Conservation (phyloP, 1,140 invertebrate species). For the Dryas iulia region DNA sequence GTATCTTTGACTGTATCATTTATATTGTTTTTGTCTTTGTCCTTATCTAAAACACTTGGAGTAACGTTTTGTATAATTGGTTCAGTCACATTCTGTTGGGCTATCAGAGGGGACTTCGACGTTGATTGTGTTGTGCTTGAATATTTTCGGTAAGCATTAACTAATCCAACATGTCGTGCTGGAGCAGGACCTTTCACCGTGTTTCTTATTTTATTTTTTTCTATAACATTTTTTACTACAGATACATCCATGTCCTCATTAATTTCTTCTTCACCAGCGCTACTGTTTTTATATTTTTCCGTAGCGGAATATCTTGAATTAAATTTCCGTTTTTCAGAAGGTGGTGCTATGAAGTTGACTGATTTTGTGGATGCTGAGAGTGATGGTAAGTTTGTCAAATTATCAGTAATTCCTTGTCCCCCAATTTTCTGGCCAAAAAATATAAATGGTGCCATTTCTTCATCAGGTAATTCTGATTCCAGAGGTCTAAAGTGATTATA, state of each 20-base stretch:
- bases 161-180: slow-evolving; percentile 66
- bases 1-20: slow-evolving; percentile 38
- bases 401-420: slow-evolving; percentile 62
- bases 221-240: slow-evolving; percentile 78
- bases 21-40: slow-evolving; percentile 36
- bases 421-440: slow-evolving; percentile 85
- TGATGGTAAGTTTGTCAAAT: slow-evolving; percentile 69
- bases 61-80: slow-evolving; percentile 50
- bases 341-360: slow-evolving; percentile 73
- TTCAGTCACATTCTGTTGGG: slow-evolving; percentile 56
- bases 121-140: slow-evolving; percentile 58
- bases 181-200: slow-evolving; percentile 75
- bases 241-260: slow-evolving; percentile 80
- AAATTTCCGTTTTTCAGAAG: slow-evolving; percentile 77
- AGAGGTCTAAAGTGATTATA: slow-evolving; percentile 84
- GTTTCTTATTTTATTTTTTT: slow-evolving; percentile 79
- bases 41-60: slow-evolving; percentile 43
- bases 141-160: slow-evolving; percentile 75
- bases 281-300: slow-evolving; percentile 72
- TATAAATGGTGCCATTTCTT: slow-evolving; percentile 86
- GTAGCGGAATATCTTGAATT: slow-evolving; percentile 76
- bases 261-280: slow-evolving; percentile 74
- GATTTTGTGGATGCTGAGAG: slow-evolving; percentile 79
- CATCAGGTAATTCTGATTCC: slow-evolving; percentile 82
- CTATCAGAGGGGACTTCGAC: slow-evolving; percentile 45